These are phyloP conservation scores for Pelecanus crispus DNA, from an alignment of 2,113 vertebrate genomes.

Conservation along the genomic window DNA sequence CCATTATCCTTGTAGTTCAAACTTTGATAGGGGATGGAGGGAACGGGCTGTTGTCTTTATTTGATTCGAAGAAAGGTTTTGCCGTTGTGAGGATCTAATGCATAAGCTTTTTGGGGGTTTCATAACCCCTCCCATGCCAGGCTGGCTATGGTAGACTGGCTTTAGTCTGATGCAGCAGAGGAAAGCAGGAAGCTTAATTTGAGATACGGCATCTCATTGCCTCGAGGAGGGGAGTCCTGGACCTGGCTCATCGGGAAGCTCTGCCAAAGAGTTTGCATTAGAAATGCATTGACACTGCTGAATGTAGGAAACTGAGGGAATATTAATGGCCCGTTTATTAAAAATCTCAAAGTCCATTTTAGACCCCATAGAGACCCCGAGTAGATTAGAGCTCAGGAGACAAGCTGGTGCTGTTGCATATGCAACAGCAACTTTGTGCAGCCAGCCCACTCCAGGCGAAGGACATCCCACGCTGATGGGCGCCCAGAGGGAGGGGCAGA, in stretches of 20 bases:
- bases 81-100: background rate
- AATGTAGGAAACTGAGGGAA: background rate
- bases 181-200: background rate
- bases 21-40: background rate
- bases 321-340: background rate
- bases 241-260: background rate
- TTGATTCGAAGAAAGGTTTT: background rate
- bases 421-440: background rate
- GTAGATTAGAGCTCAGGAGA: background rate
- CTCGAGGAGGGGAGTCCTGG: background rate
- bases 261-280: background rate
- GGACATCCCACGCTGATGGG: accelerated
- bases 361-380: background rate
- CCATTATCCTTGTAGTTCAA: background rate
- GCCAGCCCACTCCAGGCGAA: accelerated
- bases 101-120: background rate
- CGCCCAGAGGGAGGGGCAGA: background rate
- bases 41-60: background rate
- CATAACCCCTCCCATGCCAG: background rate
- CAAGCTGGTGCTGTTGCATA: background rate
- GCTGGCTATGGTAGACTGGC: background rate
- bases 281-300: background rate
- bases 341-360: background rate
- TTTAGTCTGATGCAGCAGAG: background rate
- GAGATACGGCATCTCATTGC: background rate